These are phyloP conservation scores for Pao palembangensis DNA, from an alignment of 2,113 vertebrate genomes.

Conservation along the genomic window DNA sequence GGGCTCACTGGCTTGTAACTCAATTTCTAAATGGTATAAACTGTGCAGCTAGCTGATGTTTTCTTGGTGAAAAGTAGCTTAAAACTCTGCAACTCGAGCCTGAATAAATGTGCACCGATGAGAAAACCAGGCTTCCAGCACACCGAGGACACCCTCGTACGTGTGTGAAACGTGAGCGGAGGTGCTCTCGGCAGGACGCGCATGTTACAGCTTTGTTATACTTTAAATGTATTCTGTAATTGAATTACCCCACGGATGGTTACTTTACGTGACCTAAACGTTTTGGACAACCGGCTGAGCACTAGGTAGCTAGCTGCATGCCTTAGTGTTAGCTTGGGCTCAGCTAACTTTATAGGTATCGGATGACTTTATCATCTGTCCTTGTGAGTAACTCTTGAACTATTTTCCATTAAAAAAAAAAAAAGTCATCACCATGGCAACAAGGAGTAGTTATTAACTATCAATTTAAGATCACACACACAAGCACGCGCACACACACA, in stretches of 20 bases:
- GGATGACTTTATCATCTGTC: no score
- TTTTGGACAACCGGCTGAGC: no score
- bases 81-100: slow-evolving; percentile 5
- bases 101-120: not conserved
- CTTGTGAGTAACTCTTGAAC: no score
- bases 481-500: not conserved
- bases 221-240: no score
- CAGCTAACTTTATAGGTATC: no score
- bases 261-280: no score
- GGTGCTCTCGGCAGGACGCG: not conserved
- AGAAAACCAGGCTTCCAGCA: not conserved
- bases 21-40: not conserved
- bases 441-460: no score
- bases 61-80: not conserved
- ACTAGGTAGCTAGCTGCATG: no score
- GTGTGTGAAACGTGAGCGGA: not conserved
- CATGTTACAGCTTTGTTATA: not conserved
- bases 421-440: no score
- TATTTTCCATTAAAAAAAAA: no score
- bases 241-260: no score
- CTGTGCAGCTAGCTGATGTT: not conserved
- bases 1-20: slow-evolving; percentile 2
- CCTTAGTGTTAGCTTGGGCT: no score
- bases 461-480: not conserved
- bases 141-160: not conserved